Base-by-base conservation (phyloP, 2,113 vertebrate species). In the Otus sunia region DNA sequence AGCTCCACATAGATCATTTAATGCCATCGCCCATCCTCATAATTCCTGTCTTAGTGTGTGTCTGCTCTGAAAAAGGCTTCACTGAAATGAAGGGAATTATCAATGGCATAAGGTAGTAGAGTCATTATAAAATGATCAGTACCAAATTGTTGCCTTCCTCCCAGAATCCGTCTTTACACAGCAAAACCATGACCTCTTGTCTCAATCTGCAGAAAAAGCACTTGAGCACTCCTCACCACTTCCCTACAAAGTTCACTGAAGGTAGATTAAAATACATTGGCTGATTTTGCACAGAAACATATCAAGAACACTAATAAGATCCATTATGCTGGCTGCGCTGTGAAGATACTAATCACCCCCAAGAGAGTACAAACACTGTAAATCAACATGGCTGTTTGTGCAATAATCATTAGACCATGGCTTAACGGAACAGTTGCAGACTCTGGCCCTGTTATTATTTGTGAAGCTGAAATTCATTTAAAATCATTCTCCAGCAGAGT, bases 281-380 rank as follows among this genome's bases (percentile, higher is more conserved):
- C 26, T 81, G 37, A 81, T 81, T 83, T 78, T 68, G 52, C 55
- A 71, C 60, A 75, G 68, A 94, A 89, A 43, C 47, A 17, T 71
- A 90, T 63, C 47, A 91, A 81, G 76, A 87, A 47, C 86, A 71
- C 52, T 67, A 95, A 89, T 84, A 92, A 84, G 76, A 94, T 81
- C 56, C 43, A 67, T 62, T 87, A 43, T 15, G 36, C 43, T 85
- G 55, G 47, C 66, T 87, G 49, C 5, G 1, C 67, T 80, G 63
- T 75, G 76, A 89, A 92, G 64, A 52, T 56, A 63, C 52, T 89
- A 89, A 95, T 84, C 43, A 67, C 17, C 16, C 91, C 39, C 1
- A 0, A 60, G 94, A 94, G 86, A 91, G 36, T 71, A 91, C 36
- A 81, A 78, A 84, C 73, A 50, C 8, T 66, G 59, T 93, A 94